Conservation (phyloP, 2,797 vertebrate genomes). For the Acanthurus lineatus region DNA sequence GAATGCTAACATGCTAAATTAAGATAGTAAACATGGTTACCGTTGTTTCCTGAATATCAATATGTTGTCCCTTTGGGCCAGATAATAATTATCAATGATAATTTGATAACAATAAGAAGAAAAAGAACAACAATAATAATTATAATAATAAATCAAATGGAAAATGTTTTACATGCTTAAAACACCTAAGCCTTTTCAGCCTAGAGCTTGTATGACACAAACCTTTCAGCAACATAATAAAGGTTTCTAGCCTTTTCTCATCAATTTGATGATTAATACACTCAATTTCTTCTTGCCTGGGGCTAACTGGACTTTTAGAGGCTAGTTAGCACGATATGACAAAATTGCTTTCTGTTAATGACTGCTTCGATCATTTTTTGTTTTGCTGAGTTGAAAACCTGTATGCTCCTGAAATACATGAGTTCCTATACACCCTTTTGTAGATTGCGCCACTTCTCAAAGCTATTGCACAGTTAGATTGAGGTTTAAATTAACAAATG, state of each 20-base stretch:
- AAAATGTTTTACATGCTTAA: not conserved
- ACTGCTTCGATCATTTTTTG: slow-evolving; percentile 43
- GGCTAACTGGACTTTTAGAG: slow-evolving; percentile 40
- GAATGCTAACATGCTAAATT: not conserved
- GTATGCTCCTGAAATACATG: not conserved
- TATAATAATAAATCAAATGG: too few relatives aligned
- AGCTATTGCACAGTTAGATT: not conserved
- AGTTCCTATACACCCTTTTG: not conserved
- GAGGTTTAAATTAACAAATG: not conserved
- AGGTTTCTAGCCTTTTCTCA: slow-evolving; percentile 56
- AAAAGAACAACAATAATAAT: too few relatives aligned
- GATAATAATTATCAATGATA: too few relatives aligned
- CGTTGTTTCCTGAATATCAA: not conserved
- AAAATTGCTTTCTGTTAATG: slow-evolving; percentile 39
- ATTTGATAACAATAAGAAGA: too few relatives aligned
- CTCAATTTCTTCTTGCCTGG: slow-evolving; percentile 46
- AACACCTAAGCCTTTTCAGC: not conserved
- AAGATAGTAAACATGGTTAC: not conserved
- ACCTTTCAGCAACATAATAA: slow-evolving; percentile 54
- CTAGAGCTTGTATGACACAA: slow-evolving; percentile 21
- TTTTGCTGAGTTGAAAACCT: slow-evolving; percentile 1
- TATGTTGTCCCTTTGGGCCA: too few relatives aligned
- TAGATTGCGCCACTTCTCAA: not conserved
- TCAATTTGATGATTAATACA: slow-evolving; percentile 66
- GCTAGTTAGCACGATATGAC: slow-evolving; percentile 55